These are phyloP conservation scores for Orbicella faveolata DNA, from an alignment of 64 coral and sea anemone species.

Conservation along the genomic window DNA sequence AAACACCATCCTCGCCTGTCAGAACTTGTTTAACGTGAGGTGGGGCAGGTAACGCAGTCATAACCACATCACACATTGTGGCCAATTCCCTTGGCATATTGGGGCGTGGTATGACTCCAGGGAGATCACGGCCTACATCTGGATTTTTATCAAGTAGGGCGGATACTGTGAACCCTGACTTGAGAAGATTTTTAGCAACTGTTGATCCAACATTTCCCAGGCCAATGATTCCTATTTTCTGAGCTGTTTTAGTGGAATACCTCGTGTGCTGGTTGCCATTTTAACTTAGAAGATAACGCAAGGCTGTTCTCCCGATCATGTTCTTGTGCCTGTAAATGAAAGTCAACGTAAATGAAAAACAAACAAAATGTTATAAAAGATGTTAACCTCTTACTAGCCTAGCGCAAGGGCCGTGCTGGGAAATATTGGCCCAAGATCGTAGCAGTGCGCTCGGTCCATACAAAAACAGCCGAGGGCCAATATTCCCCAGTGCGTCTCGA, in stretches of 20 bases:
- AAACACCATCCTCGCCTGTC: constrained; percentile 44
- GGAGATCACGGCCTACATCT: constrained; percentile 17
- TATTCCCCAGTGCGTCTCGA: no score
- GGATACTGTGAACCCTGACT: constrained; percentile 18
- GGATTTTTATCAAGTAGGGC: constrained; percentile 9
- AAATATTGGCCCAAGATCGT: no score
- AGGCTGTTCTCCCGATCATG: background rate
- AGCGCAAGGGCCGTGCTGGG: no score
- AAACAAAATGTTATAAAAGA: no score
- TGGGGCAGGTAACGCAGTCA: constrained; percentile 58
- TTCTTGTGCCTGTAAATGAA: background rate
- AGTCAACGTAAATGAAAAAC: no score
- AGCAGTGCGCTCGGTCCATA: no score
- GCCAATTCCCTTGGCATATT: constrained; percentile 22
- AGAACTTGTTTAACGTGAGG: constrained; percentile 55
- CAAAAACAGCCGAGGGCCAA: no score
- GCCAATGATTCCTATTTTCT: constrained; percentile 74
- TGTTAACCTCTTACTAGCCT: no score
- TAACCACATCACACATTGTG: constrained; percentile 61
- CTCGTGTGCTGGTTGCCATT: background rate
- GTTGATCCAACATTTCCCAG: constrained; percentile 64
- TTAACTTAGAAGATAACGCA: background rate
- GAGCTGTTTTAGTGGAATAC: background rate
- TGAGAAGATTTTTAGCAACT: constrained; percentile 28
- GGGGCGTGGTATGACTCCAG: constrained; percentile 17